Conservation (phyloP, 2,888 invertebrate genomes). For the Apoda limacodes region DNA sequence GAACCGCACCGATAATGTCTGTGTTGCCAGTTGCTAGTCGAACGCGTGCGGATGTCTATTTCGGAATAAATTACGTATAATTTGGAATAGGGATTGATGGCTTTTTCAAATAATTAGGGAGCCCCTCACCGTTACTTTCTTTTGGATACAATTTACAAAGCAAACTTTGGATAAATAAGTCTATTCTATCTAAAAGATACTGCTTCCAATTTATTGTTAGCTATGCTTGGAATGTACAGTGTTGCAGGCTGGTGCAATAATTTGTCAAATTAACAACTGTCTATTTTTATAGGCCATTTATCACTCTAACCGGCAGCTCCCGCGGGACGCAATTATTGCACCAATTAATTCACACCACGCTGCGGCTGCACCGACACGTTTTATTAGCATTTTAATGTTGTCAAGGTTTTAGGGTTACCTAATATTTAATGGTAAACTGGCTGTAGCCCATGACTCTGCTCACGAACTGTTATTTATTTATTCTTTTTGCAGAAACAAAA, state of each 20-base stretch:
- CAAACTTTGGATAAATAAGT: too few relatives aligned
- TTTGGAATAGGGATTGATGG: constrained; percentile 38
- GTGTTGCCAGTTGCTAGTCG: constrained; percentile 36
- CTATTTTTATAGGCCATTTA: constrained; percentile 18
- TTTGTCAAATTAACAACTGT: constrained; percentile 26
- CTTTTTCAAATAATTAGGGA: constrained; percentile 26
- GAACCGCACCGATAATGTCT: constrained; percentile 62
- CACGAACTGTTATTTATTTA: not conserved
- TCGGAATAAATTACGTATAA: constrained; percentile 45
- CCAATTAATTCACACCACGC: constrained; percentile 22
- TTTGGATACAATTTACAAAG: too few relatives aligned
- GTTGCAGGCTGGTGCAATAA: too few relatives aligned
- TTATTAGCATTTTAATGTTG: too few relatives aligned
- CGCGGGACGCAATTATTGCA: constrained; percentile 28
- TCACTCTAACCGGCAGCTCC: constrained; percentile 12
- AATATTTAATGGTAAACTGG: too few relatives aligned
- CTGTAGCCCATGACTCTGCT: too few relatives aligned
- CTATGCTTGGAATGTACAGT: too few relatives aligned
- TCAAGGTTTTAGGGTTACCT: too few relatives aligned
- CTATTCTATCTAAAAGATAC: constrained; percentile 5
- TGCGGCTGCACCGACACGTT: too few relatives aligned
- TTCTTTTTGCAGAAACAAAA: not conserved
- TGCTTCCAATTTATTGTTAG: too few relatives aligned
- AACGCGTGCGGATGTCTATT: constrained; percentile 39
- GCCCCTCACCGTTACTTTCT: too few relatives aligned